A percentile compares a stretch with the other conserved stretches of the same genome.
Conservation (phyloP, 92 coral and sea anemone genomes). For the Zoanthus gigantus region DNA sequence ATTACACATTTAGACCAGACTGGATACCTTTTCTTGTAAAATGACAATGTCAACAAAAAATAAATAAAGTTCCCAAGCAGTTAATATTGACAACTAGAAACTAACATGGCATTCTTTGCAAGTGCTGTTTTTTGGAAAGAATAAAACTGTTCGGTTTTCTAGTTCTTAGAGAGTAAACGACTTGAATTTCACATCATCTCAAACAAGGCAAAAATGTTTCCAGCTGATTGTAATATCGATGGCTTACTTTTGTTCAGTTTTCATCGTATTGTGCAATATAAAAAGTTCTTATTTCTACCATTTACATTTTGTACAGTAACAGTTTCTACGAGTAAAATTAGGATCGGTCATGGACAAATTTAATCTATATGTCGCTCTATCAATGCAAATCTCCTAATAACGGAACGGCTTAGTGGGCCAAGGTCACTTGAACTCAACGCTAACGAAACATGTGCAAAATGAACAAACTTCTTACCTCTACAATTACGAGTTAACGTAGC, state of each 20-base stretch:
- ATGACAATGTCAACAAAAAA: constrained; percentile 5
- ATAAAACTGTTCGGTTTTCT: too few relatives aligned
- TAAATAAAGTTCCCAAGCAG: not conserved
- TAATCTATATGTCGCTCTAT: not conserved
- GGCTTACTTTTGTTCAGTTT: not conserved
- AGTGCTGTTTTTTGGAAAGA: too few relatives aligned
- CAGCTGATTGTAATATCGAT: too few relatives aligned
- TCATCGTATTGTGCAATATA: not conserved
- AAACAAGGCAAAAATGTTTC: too few relatives aligned
- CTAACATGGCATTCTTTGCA: not conserved
- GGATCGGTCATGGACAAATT: not conserved
- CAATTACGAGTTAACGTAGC: not conserved
- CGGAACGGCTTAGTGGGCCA: not conserved
- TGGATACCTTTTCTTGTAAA: not conserved
- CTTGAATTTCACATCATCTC: too few relatives aligned
- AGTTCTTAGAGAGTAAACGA: too few relatives aligned
- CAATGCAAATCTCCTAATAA: not conserved
- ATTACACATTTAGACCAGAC: not conserved
- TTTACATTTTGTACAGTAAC: not conserved
- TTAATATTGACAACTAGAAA: not conserved
- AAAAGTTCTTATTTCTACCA: too few relatives aligned
- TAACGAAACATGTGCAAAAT: not conserved
- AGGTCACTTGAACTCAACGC: not conserved
- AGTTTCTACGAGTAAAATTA: not conserved
- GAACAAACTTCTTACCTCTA: not conserved